phyloP scores from a whole-genome alignment of 2,113 vertebrate species.

The Percina caprodes region DNA sequence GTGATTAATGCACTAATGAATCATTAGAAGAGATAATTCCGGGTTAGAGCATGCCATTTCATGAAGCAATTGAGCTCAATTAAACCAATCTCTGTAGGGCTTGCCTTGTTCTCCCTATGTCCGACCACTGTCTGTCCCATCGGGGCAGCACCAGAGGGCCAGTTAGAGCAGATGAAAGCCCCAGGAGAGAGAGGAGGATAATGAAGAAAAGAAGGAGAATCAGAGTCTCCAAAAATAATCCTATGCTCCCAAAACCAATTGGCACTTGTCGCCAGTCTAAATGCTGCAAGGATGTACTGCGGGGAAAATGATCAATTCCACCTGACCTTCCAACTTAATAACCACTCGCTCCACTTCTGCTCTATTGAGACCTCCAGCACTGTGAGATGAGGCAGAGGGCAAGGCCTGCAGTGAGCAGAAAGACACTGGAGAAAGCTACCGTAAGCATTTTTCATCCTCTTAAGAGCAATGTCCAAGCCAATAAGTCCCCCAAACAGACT shows the following conservation, averaged over 20 bases:
- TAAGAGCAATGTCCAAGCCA: background rate
- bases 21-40: constrained; percentile 66
- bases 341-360: constrained; percentile 63
- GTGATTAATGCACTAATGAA: constrained; percentile 76
- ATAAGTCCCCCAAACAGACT: background rate
- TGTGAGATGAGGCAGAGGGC: constrained; percentile 52
- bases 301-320: constrained; percentile 83
- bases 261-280: constrained; percentile 62
- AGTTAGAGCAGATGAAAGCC: constrained; percentile 26
- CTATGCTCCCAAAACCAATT: constrained; percentile 74
- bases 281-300: constrained; percentile 62
- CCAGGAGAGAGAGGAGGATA: constrained; percentile 13
- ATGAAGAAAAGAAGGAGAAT: constrained; percentile 22
- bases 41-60: constrained; percentile 57
- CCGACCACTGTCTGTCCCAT: constrained; percentile 40
- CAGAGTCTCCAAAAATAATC: constrained; percentile 61
- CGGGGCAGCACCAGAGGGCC: constrained; percentile 22
- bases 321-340: constrained; percentile 86
- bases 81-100: constrained; percentile 57
- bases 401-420: constrained; percentile 25
- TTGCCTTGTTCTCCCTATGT: constrained; percentile 34
- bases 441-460: constrained; percentile 44
- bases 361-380: constrained; percentile 67
- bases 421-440: constrained; percentile 45
- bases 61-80: constrained; percentile 74